Conservation (phyloP, 2,113 vertebrate genomes). For the Psephotus haematonotus region DNA sequence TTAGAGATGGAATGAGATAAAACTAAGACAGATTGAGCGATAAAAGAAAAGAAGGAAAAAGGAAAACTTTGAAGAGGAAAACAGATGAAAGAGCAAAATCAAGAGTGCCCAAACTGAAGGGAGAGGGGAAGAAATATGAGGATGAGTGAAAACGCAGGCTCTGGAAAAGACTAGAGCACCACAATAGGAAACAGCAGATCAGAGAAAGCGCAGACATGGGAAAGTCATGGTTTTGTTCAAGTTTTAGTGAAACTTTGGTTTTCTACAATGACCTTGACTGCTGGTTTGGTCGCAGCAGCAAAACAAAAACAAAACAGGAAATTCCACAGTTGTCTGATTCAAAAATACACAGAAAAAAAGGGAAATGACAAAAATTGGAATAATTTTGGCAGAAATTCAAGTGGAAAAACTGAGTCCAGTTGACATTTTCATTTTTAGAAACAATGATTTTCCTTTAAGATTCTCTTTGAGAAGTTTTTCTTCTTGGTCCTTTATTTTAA, state of each 20-base stretch:
- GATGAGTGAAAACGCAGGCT: neutral
- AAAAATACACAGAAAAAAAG: neutral
- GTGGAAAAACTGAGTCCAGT: neutral
- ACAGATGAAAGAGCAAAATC: neutral
- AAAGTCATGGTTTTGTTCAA: neutral
- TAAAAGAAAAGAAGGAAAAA: neutral
- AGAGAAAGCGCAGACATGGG: neutral
- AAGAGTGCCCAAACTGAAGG: neutral
- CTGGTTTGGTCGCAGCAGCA: neutral
- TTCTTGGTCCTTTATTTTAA: neutral
- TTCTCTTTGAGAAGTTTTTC: neutral
- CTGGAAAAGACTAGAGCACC: neutral
- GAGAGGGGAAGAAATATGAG: neutral
- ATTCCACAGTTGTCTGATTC: neutral
- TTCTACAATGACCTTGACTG: neutral
- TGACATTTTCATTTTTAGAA: neutral
- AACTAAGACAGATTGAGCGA: neutral
- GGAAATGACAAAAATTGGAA: neutral
- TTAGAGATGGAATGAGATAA: neutral
- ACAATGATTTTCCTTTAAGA: neutral
- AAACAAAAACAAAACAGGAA: conserved; percentile 24
- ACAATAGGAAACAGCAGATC: neutral
- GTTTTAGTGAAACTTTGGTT: neutral
- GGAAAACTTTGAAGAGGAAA: neutral
- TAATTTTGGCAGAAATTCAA: neutral